A percentile compares a stretch with the other conserved stretches of the same genome.
Conservation (phyloP, 2,113 vertebrate genomes). For the Hyperopisus bebe region DNA sequence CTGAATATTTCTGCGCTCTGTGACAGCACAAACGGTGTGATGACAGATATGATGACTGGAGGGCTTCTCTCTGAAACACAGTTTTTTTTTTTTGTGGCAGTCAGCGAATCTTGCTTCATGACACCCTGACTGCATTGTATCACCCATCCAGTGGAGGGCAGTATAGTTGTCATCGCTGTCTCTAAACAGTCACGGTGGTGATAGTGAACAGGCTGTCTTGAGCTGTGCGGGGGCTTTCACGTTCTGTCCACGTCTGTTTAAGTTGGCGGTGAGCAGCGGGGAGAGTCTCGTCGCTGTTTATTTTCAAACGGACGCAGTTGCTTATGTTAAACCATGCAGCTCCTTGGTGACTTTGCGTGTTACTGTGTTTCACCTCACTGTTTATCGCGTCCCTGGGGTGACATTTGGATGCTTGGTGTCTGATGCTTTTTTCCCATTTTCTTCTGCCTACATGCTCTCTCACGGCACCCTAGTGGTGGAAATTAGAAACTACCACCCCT, state of each 20-base stretch:
- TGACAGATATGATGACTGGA: neutral
- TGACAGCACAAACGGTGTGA: neutral
- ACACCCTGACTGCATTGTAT: neutral
- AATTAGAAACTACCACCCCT: neutral
- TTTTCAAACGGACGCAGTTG: slow-evolving; percentile 31
- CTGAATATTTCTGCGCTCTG: neutral
- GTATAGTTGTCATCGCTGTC: neutral
- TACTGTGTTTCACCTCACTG: neutral
- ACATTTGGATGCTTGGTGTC: neutral
- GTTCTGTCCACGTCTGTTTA: slow-evolving; percentile 30
- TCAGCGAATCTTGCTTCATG: neutral
- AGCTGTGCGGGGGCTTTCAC: neutral
- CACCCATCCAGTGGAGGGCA: neutral
- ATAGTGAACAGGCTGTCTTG: neutral
- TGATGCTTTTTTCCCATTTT: neutral
- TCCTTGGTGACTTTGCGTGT: slow-evolving; percentile 23
- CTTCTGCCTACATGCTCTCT: neutral
- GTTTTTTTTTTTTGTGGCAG: neutral
- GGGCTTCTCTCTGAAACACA: neutral
- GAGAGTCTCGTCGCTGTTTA: slow-evolving; percentile 26
- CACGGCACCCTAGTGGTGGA: neutral
- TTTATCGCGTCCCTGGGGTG: neutral
- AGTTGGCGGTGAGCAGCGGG: slow-evolving; percentile 39
- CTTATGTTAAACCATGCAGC: slow-evolving; percentile 26
- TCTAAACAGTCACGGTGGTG: neutral